Conservation (phyloP, 2,113 vertebrate genomes). For the Aramus guarauna region DNA sequence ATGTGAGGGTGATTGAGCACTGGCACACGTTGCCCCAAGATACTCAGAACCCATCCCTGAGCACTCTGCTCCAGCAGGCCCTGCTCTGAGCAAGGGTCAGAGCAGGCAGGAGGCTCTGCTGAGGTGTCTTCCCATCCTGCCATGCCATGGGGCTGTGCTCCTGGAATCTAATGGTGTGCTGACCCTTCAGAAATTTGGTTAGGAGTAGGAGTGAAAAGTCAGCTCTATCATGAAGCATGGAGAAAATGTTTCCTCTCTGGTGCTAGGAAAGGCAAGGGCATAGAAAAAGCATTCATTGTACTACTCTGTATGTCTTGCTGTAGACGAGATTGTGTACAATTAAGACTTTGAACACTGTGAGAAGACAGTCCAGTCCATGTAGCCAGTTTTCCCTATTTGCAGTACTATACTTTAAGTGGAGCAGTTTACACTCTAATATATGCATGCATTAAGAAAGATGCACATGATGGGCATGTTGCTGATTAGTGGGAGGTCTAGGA, state of each 20-base stretch:
- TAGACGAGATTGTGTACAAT: background rate
- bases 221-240: accelerated
- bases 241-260: background rate
- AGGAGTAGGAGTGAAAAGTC: background rate
- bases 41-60: background rate
- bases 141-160: background rate
- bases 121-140: background rate
- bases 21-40: background rate
- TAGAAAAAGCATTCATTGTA: background rate
- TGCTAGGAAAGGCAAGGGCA: background rate
- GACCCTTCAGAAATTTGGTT: background rate
- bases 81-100: background rate
- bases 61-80: background rate
- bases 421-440: background rate
- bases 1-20: background rate
- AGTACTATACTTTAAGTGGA: background rate
- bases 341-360: background rate
- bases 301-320: background rate
- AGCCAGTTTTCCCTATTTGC: background rate
- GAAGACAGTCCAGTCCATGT: background rate
- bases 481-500: background rate
- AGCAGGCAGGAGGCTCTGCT: background rate
- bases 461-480: background rate
- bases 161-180: background rate
- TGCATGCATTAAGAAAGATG: background rate